Evolutionary conservation across 2,797 vertebrate species (phyloP).

Genomic region (Staurois parvus): DNA sequence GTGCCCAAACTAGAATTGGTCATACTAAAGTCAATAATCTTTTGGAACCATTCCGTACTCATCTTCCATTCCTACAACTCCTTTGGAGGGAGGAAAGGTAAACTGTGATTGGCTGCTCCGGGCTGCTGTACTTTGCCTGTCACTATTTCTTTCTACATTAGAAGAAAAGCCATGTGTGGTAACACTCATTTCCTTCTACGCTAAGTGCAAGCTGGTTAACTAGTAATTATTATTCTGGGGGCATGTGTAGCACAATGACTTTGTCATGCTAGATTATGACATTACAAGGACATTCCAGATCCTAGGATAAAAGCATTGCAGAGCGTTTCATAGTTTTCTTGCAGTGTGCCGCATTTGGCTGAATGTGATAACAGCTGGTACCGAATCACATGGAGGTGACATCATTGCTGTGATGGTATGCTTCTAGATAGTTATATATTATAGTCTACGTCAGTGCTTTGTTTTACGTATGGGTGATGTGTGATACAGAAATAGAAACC

Average conservation of each 20-base stretch:
- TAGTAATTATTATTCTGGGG: slow-evolving; percentile 35
- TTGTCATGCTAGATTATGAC: slow-evolving; percentile 41
- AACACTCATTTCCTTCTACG: slow-evolving; percentile 7
- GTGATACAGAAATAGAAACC: neutral
- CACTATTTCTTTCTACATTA: neutral
- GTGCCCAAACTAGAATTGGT: too few relatives aligned
- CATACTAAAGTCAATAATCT: too few relatives aligned
- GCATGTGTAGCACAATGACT: slow-evolving; percentile 26
- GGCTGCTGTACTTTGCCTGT: neutral
- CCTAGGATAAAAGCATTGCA: slow-evolving; percentile 11
- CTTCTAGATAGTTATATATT: neutral
- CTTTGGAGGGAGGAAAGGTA: too few relatives aligned
- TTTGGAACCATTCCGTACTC: too few relatives aligned
- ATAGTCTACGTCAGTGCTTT: neutral
- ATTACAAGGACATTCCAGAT: slow-evolving; percentile 32
- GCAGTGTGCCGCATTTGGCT: neutral
- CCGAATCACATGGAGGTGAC: slow-evolving; percentile 17
- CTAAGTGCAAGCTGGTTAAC: slow-evolving; percentile 26
- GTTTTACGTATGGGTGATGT: neutral
- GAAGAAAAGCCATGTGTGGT: neutral
- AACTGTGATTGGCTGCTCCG: too few relatives aligned
- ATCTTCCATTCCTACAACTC: too few relatives aligned
- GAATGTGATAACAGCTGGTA: slow-evolving; percentile 35
- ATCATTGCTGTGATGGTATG: neutral
- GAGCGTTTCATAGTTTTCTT: slow-evolving; percentile 5